Evolutionary conservation across 2,113 vertebrate genomes (phyloP).

Genomic region (Pycnonotus jocosus): DNA sequence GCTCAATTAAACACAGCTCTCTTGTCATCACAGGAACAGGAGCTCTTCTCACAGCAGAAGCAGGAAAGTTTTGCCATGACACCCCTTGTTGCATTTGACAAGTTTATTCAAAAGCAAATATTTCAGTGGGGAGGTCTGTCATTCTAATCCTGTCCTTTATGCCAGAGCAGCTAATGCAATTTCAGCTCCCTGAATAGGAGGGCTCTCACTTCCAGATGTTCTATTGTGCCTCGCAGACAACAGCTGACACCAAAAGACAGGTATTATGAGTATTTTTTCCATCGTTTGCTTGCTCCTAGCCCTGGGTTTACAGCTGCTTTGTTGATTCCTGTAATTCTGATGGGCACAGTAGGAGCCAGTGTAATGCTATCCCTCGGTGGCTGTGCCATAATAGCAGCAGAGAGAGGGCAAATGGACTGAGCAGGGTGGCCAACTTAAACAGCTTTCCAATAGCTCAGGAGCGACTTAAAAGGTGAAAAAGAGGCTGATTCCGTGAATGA

Average conservation of each 20-base stretch:
- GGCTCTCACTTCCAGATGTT: constrained; percentile 36
- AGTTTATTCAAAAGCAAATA: constrained; percentile 47
- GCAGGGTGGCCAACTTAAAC: background rate
- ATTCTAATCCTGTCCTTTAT: constrained; percentile 28
- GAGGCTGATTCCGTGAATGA: background rate
- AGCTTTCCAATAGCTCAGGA: background rate
- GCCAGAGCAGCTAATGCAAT: constrained; percentile 30
- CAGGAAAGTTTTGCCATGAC: constrained; percentile 15
- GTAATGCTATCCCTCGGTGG: background rate
- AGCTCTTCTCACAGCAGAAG: background rate
- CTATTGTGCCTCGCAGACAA: constrained; percentile 40
- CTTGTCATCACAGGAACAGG: background rate
- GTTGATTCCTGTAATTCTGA: background rate
- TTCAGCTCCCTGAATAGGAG: constrained; percentile 13
- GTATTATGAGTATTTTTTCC: constrained; percentile 3
- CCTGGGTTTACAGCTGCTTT: background rate
- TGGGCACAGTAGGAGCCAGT: background rate
- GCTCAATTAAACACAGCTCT: constrained; percentile 37
- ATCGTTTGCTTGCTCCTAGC: background rate
- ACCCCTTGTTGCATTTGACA: constrained; percentile 34
- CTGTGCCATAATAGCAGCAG: background rate
- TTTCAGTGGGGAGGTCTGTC: constrained; percentile 39
- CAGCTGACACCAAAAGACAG: background rate
- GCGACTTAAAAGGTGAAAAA: background rate
- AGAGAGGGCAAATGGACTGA: background rate